phyloP scores from a whole-genome alignment of 1,140 invertebrate genomes.

The Pseudobourletiella spinata region DNA sequence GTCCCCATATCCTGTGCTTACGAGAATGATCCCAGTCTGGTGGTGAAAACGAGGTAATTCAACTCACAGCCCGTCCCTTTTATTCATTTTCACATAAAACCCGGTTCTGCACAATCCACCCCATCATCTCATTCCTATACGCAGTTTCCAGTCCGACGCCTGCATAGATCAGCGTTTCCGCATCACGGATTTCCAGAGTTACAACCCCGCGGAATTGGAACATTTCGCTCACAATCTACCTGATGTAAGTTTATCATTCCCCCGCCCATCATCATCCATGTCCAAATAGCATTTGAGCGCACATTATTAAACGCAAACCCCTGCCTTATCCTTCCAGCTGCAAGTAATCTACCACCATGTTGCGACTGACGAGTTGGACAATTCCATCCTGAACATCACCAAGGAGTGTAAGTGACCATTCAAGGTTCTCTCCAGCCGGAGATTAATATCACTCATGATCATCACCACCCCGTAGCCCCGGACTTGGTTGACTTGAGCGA shows the following conservation, averaged over 20 bases:
- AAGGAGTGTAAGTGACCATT: too few species aligned
- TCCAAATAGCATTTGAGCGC: conserved; percentile 3
- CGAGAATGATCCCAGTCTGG: neutral
- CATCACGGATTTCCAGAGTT: neutral
- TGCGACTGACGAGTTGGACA: too few species aligned
- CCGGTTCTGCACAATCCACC: too few species aligned
- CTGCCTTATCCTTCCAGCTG: neutral
- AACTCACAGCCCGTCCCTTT: neutral
- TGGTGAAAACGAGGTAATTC: neutral
- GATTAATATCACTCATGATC: too few species aligned
- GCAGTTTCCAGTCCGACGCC: neutral
- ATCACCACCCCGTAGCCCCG: too few species aligned
- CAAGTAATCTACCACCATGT: neutral
- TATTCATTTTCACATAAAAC: neutral
- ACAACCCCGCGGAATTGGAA: neutral
- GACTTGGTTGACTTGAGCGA: neutral
- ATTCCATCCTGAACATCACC: too few species aligned
- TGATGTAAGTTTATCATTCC: neutral
- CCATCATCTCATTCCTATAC: too few species aligned
- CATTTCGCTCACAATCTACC: neutral
- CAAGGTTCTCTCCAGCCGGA: too few species aligned
- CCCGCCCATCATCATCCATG: neutral
- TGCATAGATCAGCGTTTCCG: neutral
- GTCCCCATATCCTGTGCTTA: neutral
- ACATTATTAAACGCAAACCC: neutral